phyloP scores from a whole-genome alignment of 1,140 invertebrate genomes.

The Drusus annulatus region DNA sequence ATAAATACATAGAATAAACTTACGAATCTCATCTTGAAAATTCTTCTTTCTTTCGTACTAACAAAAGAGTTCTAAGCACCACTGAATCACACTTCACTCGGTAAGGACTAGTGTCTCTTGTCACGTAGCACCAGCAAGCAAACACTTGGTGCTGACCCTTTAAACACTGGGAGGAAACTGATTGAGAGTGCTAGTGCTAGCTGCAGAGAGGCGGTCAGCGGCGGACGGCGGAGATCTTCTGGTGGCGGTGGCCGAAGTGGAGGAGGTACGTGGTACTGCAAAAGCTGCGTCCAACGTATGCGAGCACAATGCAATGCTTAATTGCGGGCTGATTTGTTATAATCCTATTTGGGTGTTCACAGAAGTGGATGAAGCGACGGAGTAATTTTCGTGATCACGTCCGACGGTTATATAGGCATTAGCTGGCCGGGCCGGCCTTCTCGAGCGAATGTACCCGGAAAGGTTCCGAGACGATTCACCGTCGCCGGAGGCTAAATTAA shows the following conservation, averaged over 20 bases:
- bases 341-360: slow-evolving; percentile 35
- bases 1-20: slow-evolving; percentile 18
- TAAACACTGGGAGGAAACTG: slow-evolving; percentile 29
- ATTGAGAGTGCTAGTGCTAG: background rate
- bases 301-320: background rate
- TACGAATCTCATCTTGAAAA: slow-evolving; percentile 53
- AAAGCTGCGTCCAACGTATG: slow-evolving; percentile 9
- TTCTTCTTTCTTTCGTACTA: slow-evolving; percentile 34
- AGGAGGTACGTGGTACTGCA: slow-evolving; percentile 27
- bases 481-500: slow-evolving; percentile 5
- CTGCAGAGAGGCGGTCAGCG: background rate
- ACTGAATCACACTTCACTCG: slow-evolving; percentile 23
- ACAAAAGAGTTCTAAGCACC: slow-evolving; percentile 23
- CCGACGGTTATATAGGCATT: slow-evolving; percentile 51
- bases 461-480: slow-evolving; percentile 42
- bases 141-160: slow-evolving; percentile 42
- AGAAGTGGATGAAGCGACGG: slow-evolving; percentile 45
- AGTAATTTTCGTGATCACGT: slow-evolving; percentile 52
- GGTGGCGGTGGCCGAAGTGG: slow-evolving; percentile 30
- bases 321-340: slow-evolving; percentile 16
- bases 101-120: slow-evolving; percentile 15
- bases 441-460: slow-evolving; percentile 55
- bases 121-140: background rate
- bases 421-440: slow-evolving; percentile 41
- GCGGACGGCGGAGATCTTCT: slow-evolving; percentile 5